These are phyloP conservation scores for Drosophila malerkotliana DNA, from an alignment of 1,140 invertebrate genomes.

Conservation along the genomic window DNA sequence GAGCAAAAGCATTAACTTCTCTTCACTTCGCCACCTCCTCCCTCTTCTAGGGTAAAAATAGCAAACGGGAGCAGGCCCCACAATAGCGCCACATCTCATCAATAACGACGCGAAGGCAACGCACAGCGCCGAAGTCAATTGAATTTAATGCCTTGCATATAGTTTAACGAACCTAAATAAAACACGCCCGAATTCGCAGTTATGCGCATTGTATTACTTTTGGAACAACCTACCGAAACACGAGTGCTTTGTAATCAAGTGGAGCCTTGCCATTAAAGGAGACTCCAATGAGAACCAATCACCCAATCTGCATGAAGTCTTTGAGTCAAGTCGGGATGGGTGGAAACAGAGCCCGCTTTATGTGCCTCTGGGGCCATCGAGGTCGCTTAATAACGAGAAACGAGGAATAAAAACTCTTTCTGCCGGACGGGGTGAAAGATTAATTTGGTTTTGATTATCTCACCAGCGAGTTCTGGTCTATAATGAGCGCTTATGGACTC, in stretches of 20 bases:
- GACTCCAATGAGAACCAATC: conserved; percentile 40
- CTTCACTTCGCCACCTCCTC: not conserved
- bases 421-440: conserved; percentile 23
- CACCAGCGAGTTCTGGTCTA: not conserved
- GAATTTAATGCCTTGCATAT: conserved; percentile 62
- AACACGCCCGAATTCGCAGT: conserved; percentile 39
- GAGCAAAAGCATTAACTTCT: conserved; percentile 17
- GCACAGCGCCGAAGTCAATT: conserved; percentile 46
- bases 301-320: conserved; percentile 53
- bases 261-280: conserved; percentile 42
- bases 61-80: conserved; percentile 33
- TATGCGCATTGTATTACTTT: conserved; percentile 3
- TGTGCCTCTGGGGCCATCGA: conserved; percentile 35
- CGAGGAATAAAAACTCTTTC: conserved; percentile 19
- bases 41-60: conserved; percentile 24
- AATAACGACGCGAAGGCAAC: conserved; percentile 37
- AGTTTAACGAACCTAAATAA: conserved; percentile 59
- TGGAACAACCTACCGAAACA: conserved; percentile 20
- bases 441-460: conserved; percentile 25
- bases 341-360: conserved; percentile 42
- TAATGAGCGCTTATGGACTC: conserved; percentile 29
- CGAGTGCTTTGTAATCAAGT: conserved; percentile 17
- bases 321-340: not conserved
- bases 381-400: not conserved
- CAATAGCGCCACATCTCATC: conserved; percentile 21